Conservation (phyloP, 1,140 invertebrate species). For the Agrilus planipennis region DNA sequence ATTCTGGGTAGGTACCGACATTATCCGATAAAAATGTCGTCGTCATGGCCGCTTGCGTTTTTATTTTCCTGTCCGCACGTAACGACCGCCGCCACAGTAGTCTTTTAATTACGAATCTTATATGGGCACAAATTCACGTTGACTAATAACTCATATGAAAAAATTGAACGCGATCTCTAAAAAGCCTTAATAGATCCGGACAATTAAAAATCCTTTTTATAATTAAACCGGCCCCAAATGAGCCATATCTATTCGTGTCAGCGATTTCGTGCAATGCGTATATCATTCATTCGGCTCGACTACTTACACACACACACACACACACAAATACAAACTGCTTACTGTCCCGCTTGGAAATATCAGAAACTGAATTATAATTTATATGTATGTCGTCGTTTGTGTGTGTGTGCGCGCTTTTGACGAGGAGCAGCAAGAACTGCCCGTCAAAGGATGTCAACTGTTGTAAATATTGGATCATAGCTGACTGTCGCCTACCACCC, state of each 20-base stretch:
- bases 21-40: too few relatives aligned
- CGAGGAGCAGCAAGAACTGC: constrained; percentile 6
- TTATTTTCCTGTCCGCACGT: too few relatives aligned
- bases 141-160: too few relatives aligned
- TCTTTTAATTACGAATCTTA: too few relatives aligned
- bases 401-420: neutral
- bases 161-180: too few relatives aligned
- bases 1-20: too few relatives aligned
- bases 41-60: too few relatives aligned
- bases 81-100: too few relatives aligned
- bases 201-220: constrained; percentile 28
- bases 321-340: constrained; percentile 26
- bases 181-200: constrained; percentile 16
- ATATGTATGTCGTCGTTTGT: constrained; percentile 7
- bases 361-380: constrained; percentile 12
- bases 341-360: constrained; percentile 13
- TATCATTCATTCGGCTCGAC: neutral
- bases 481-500: constrained; percentile 12
- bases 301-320: constrained; percentile 6
- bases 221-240: constrained; percentile 21
- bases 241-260: constrained; percentile 24
- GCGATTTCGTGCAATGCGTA: constrained; percentile 11
- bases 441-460: constrained; percentile 16
- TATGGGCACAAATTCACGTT: too few relatives aligned
- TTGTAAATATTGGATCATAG: constrained; percentile 18